Percentiles rank a stretch among this genome's conserved stretches.
Evolutionary conservation across 1,140 invertebrate genomes (phyloP).

Genomic region (Listronotus oregonensis): DNA sequence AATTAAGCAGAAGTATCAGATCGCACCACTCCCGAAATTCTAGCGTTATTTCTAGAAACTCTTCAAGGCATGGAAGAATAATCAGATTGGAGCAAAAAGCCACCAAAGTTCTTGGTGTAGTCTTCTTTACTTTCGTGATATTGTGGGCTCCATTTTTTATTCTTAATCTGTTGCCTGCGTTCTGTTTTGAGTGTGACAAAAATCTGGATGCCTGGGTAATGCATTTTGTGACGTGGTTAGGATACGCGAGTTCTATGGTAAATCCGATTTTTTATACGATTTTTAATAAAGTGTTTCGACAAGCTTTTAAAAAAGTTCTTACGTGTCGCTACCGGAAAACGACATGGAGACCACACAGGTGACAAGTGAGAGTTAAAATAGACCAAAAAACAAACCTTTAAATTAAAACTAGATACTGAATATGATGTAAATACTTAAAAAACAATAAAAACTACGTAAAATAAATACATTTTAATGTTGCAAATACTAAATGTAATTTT

Average conservation of each 20-base stretch:
- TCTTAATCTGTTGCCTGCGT: slow-evolving; percentile 78
- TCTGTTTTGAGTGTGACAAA: slow-evolving; percentile 78
- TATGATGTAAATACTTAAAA: neutral
- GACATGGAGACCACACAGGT: slow-evolving; percentile 59
- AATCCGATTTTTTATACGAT: slow-evolving; percentile 95
- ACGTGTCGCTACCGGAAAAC: slow-evolving; percentile 72
- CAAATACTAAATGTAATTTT: no score
- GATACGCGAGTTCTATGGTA: slow-evolving; percentile 90
- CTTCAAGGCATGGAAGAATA: slow-evolving; percentile 79
- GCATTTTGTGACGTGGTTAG: slow-evolving; percentile 87
- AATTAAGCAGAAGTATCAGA: slow-evolving; percentile 53
- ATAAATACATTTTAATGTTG: neutral
- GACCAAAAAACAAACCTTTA: slow-evolving; percentile 31
- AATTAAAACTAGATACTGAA: no score
- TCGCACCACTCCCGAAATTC: slow-evolving; percentile 74
- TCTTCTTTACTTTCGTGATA: slow-evolving; percentile 92
- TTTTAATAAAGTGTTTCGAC: slow-evolving; percentile 91
- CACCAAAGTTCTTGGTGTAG: slow-evolving; percentile 90
- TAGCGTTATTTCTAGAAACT: slow-evolving; percentile 79
- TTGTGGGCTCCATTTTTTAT: slow-evolving; percentile 94
- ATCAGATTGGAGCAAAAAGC: slow-evolving; percentile 88
- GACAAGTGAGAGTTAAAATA: slow-evolving; percentile 47
- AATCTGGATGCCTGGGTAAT: slow-evolving; percentile 77
- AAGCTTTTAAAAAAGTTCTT: slow-evolving; percentile 89
- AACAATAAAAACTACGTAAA: neutral